Base-by-base conservation (phyloP, 2,797 vertebrate genomes). In the Sebastes elongatus region DNA sequence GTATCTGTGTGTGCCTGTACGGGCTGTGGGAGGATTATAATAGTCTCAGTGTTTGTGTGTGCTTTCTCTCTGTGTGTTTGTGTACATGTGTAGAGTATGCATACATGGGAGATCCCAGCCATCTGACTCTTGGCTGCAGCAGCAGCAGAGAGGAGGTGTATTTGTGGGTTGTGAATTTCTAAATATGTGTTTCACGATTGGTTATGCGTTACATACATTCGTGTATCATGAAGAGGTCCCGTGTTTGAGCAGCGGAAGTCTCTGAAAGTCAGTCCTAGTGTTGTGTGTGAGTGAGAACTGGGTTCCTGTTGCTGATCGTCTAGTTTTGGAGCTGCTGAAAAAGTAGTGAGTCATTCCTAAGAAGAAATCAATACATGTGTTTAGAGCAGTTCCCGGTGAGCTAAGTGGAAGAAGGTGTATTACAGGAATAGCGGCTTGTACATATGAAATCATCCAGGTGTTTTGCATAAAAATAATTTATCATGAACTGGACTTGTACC, bases 171-270 rank as follows among this genome's bases (percentile, higher is more conserved):
- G 76, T 68, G 79, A 74, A 72, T 68, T 55, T 87, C 56, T 84
- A 83, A 77, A 81, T 71, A 10, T 35, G 66, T 38, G 23, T 65
- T 75, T 82, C 65, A 20, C 4, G 10, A 6, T 53, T 74, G 59
- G 66, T 71, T 62, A 49, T 85, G 68, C 82, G 60, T 71, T 72
- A 73, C 18, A 66, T 70, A 68, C n/a, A 66, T 78, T 62, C 32
- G 56, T 4, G 59, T 46, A 81, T 82, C 56, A 72, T 53, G 25
- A 82, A 80, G 76, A 84, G 66, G 87, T 80, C 62, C 84, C 83
- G 65, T 78, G 81, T 74, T 69, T 79, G 82, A 86, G 59, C 79
- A 59, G 55, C 60, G 28, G 84, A 91, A 81, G 86, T 70, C 55
- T 30, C 49, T 25, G 76, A 66, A 18, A 56, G 53, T 70, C 59